A percentile compares a stretch with the other conserved stretches of the same genome.
Evolutionary conservation across 2,888 invertebrate genomes (phyloP).

Genomic region (Smittia sp.): DNA sequence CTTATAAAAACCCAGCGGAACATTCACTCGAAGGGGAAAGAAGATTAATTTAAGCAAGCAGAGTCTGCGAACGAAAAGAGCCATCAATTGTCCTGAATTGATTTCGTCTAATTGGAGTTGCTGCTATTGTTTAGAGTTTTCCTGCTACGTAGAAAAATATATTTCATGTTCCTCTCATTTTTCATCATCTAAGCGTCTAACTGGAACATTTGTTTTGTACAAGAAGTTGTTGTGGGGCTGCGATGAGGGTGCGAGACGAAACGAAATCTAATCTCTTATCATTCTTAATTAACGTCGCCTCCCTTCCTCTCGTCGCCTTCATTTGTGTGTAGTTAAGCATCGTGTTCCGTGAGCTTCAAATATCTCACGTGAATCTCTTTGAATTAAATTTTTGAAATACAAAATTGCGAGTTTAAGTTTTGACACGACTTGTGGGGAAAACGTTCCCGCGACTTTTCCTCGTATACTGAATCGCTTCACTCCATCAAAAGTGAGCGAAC

Average conservation of each 20-base stretch:
- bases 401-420: constrained; percentile 4
- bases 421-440: constrained; percentile 2
- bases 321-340: not conserved
- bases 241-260: not conserved
- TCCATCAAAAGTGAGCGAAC: not conserved
- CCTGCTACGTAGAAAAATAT: constrained; percentile 32
- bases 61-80: not conserved
- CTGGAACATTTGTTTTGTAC: constrained; percentile 6
- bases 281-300: constrained; percentile 29
- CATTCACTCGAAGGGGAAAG: not conserved
- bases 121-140: constrained; percentile 6
- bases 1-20: not conserved
- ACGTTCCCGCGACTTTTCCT: not conserved
- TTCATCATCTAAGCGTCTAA: constrained; percentile 14
- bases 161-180: constrained; percentile 15
- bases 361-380: no score
- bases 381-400: not conserved
- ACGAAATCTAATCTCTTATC: constrained; percentile 33
- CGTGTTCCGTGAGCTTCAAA: not conserved
- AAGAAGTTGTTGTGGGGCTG: not conserved
- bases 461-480: not conserved
- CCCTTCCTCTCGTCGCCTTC: not conserved
- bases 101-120: constrained; percentile 20
- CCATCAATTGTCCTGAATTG: constrained; percentile 26
- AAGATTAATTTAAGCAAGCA: constrained; percentile 11